Conservation (phyloP, 2,113 vertebrate species). For the Etia nguti region DNA sequence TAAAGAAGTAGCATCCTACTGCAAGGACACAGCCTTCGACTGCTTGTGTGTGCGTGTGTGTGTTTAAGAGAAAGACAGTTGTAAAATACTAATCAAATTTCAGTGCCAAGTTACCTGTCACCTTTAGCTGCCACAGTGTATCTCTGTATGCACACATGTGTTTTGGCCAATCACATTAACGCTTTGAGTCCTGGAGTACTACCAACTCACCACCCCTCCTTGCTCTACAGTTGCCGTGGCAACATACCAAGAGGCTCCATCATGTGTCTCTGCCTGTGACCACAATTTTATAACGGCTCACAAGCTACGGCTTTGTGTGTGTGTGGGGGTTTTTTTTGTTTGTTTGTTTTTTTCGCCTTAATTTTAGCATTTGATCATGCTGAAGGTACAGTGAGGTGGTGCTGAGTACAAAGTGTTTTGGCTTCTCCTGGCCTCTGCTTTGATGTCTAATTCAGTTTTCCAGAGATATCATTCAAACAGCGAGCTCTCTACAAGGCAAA, state of each 20-base stretch:
- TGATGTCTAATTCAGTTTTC: background rate
- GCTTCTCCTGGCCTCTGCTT: background rate
- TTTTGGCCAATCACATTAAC: slow-evolving; percentile 13
- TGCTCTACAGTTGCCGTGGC: slow-evolving; percentile 59
- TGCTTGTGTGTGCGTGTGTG: background rate
- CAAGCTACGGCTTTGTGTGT: slow-evolving; percentile 37
- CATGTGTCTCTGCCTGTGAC: slow-evolving; percentile 59
- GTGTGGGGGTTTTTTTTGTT: background rate
- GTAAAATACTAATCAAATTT: slow-evolving; percentile 31
- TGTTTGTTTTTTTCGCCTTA: background rate
- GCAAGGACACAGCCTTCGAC: slow-evolving; percentile 46
- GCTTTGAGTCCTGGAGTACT: background rate
- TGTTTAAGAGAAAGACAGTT: background rate
- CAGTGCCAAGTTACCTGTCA: slow-evolving; percentile 29
- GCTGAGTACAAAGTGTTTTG: background rate
- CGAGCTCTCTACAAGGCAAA: background rate
- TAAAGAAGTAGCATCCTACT: slow-evolving; percentile 35
- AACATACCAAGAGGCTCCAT: slow-evolving; percentile 58
- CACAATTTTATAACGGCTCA: slow-evolving; percentile 37
- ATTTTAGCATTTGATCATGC: slow-evolving; percentile 26
- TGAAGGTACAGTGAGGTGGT: background rate
- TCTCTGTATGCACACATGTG: background rate
- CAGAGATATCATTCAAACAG: background rate
- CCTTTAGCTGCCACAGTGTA: background rate
- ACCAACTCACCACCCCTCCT: background rate